Evolutionary conservation across 2,888 invertebrate genomes (phyloP).

Genomic region (Orthosia gothica): DNA sequence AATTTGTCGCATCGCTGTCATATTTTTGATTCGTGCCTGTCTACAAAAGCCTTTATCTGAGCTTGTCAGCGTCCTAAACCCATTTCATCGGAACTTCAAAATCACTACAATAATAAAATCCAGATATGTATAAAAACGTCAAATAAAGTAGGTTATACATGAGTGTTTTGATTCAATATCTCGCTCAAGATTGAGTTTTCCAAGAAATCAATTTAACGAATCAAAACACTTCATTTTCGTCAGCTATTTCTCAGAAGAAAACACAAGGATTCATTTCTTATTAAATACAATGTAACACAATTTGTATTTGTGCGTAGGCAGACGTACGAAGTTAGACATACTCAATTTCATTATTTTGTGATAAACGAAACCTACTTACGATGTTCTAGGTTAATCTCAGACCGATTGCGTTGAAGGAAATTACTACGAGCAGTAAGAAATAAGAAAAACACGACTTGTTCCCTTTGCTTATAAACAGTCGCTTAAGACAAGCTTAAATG

Average conservation of each 20-base stretch:
- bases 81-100: neutral
- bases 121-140: neutral
- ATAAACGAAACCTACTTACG: neutral
- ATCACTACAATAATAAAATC: neutral
- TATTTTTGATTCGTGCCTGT: no score
- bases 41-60: no score
- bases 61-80: neutral
- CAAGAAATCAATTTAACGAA: constrained; percentile 15
- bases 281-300: neutral
- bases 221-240: constrained; percentile 11
- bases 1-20: no score
- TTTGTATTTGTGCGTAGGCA: neutral
- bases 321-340: neutral
- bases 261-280: neutral
- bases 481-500: no score
- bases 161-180: constrained; percentile 19
- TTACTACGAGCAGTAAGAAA: no score
- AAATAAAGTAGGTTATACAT: neutral
- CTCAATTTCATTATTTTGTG: neutral
- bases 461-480: no score
- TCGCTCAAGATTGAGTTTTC: constrained; percentile 12
- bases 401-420: neutral
- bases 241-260: constrained; percentile 10
- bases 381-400: neutral
- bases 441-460: no score